These are phyloP conservation scores for Smutsia gigantea DNA, from an alignment of 2,797 vertebrate genomes.

Conservation along the genomic window DNA sequence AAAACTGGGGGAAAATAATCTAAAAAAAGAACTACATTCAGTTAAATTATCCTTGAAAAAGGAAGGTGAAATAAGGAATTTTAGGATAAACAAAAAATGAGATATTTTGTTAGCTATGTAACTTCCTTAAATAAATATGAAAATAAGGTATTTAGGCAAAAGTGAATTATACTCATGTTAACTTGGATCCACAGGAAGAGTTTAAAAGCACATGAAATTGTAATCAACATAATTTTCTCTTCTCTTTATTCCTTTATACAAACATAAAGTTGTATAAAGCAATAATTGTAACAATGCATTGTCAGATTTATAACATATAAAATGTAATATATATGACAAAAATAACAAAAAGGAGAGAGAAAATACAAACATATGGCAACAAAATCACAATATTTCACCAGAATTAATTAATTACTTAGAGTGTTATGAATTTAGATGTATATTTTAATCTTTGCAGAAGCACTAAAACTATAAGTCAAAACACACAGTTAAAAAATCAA, in stretches of 20 bases:
- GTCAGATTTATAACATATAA: background rate
- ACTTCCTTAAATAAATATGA: background rate
- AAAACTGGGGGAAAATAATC: background rate
- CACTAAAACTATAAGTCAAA: background rate
- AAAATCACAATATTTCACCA: background rate
- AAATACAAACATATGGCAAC: background rate
- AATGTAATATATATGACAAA: background rate
- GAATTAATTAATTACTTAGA: background rate
- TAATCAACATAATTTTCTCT: background rate
- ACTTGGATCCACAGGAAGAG: background rate
- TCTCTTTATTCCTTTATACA: background rate
- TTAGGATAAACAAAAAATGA: background rate
- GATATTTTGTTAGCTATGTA: background rate
- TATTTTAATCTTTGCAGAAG: background rate
- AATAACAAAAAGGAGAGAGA: background rate
- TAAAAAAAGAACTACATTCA: background rate
- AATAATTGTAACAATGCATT: background rate
- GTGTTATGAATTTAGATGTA: background rate
- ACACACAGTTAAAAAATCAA: background rate
- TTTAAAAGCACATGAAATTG: background rate
- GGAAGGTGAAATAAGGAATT: background rate
- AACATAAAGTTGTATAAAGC: background rate
- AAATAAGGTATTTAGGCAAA: background rate
- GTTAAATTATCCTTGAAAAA: background rate
- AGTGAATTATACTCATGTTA: background rate